Evolutionary conservation across 2,797 vertebrate genomes (phyloP).

Genomic region (Eutrigla gurnardus): DNA sequence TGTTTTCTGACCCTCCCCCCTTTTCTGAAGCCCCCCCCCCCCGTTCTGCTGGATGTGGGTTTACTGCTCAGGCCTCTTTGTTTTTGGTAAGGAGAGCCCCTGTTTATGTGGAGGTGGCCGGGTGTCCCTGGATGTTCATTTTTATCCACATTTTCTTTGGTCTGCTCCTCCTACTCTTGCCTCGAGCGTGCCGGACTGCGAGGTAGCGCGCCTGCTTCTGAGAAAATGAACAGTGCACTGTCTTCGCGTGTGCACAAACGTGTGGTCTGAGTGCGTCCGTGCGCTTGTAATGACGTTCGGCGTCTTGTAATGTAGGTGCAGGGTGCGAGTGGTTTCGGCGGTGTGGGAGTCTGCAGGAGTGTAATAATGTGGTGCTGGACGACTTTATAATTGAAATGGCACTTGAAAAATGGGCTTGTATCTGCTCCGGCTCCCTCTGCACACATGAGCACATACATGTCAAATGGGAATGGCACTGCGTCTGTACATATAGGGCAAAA

Average conservation of each 20-base stretch:
- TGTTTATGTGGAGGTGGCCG: conserved; percentile 81
- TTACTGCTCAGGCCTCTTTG: conserved; percentile 71
- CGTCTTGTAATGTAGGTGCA: conserved; percentile 17
- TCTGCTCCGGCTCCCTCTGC: conserved; percentile 11
- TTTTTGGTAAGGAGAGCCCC: conserved; percentile 83
- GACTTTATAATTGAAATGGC: conserved; percentile 40
- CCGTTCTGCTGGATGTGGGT: conserved; percentile 74
- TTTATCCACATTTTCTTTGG: conserved; percentile 77
- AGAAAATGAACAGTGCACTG: neutral
- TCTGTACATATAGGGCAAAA: conserved; percentile 15
- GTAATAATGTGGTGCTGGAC: conserved; percentile 31
- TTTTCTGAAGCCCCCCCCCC: conserved; percentile 42
- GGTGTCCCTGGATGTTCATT: conserved; percentile 75
- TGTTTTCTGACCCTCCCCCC: conserved; percentile 54
- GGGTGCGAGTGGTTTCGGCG: conserved; percentile 18
- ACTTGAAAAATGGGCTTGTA: conserved; percentile 31
- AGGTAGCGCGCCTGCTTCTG: too few species aligned
- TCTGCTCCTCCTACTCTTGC: conserved; percentile 63
- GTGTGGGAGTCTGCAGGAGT: conserved; percentile 30
- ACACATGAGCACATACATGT: conserved; percentile 3
- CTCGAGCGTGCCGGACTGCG: conserved; percentile 19
- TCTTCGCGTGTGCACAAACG: conserved; percentile 13
- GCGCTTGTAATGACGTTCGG: neutral
- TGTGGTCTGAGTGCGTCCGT: conserved; percentile 27
- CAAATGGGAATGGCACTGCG: neutral